These are phyloP conservation scores for Larimichthys polyactis DNA, from an alignment of 2,113 vertebrate genomes.

Conservation along the genomic window DNA sequence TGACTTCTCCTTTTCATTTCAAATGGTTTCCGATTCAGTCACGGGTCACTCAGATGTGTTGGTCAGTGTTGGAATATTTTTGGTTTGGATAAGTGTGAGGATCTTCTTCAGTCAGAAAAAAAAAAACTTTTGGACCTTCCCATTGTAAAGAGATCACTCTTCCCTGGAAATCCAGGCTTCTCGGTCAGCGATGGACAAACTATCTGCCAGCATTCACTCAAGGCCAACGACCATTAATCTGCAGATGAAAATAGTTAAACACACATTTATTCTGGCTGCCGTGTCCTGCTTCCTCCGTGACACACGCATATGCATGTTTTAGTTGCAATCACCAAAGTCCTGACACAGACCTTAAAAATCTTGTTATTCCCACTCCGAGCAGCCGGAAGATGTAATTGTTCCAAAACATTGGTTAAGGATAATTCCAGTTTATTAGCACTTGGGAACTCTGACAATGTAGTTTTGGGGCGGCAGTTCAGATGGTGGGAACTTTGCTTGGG, in stretches of 20 bases:
- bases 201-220: slow-evolving; percentile 57
- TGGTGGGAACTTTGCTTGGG: neutral
- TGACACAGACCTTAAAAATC: slow-evolving; percentile 8
- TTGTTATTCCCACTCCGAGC: neutral
- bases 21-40: slow-evolving; percentile 51
- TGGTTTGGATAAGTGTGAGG: slow-evolving; percentile 73
- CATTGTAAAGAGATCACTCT: slow-evolving; percentile 58
- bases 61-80: slow-evolving; percentile 66
- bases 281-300: slow-evolving; percentile 36
- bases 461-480: neutral
- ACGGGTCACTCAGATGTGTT: slow-evolving; percentile 46
- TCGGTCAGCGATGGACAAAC: slow-evolving; percentile 41
- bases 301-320: slow-evolving; percentile 9
- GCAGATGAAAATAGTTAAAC: slow-evolving; percentile 52
- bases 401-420: slow-evolving; percentile 4
- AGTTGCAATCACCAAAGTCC: slow-evolving; percentile 11
- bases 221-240: slow-evolving; percentile 52
- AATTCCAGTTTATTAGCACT: slow-evolving; percentile 6
- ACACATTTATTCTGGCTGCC: slow-evolving; percentile 42
- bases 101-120: slow-evolving; percentile 49
- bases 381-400: neutral
- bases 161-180: slow-evolving; percentile 41
- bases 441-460: neutral
- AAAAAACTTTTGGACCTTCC: slow-evolving; percentile 37
- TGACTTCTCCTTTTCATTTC: slow-evolving; percentile 37